These are phyloP conservation scores for Orthosia incerta DNA, from an alignment of 2,888 invertebrate species.

Conservation along the genomic window DNA sequence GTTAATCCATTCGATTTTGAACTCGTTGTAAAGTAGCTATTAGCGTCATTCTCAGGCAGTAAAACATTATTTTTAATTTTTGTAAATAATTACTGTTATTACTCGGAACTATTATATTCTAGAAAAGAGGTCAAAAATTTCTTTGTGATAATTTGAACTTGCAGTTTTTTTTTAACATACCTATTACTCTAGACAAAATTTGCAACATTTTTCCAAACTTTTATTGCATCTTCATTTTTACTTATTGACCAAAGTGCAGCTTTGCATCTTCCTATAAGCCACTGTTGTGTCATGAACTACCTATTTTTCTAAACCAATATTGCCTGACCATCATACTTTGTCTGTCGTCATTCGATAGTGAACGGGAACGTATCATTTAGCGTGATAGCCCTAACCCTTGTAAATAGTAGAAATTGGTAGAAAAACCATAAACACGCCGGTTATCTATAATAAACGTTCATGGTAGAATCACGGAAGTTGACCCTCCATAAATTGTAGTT, in stretches of 20 bases:
- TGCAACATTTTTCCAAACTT: too few relatives aligned
- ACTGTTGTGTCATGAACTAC: background rate
- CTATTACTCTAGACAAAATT: too few relatives aligned
- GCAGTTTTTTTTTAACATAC: too few relatives aligned
- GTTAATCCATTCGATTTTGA: background rate
- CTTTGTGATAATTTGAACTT: too few relatives aligned
- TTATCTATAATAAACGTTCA: slow-evolving; percentile 60
- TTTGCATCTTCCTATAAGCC: background rate
- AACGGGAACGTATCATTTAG: slow-evolving; percentile 36
- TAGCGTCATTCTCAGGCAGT: too few relatives aligned
- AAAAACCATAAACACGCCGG: slow-evolving; percentile 57
- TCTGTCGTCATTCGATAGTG: slow-evolving; percentile 41
- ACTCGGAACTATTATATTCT: too few relatives aligned
- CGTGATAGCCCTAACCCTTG: slow-evolving; percentile 41
- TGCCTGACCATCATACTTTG: background rate
- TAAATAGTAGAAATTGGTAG: slow-evolving; percentile 46
- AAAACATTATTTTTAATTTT: too few relatives aligned
- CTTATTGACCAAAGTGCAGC: background rate
- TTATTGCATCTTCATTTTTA: background rate
- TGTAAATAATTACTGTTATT: too few relatives aligned
- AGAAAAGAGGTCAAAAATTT: too few relatives aligned
- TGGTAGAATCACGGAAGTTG: slow-evolving; percentile 57
- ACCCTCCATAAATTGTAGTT: slow-evolving; percentile 66
- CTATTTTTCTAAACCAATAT: slow-evolving; percentile 5
- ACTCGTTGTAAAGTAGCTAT: background rate